Evolutionary conservation across 2,888 invertebrate species (phyloP).

Genomic region (Bombylius discolor): DNA sequence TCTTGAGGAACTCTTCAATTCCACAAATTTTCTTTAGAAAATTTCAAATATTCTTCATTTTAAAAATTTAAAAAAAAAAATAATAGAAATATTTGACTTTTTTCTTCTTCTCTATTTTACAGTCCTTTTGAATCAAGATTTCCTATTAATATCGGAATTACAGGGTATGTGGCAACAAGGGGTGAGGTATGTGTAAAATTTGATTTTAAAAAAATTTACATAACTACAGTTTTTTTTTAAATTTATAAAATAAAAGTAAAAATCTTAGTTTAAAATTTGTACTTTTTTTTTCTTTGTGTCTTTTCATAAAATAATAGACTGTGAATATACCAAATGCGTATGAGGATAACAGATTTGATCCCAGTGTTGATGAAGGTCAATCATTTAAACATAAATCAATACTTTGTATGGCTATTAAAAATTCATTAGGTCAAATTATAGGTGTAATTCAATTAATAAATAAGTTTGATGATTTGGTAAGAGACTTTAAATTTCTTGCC

Average conservation of each 20-base stretch:
- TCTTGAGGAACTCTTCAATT: no score
- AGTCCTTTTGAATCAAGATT: slow-evolving; percentile 85
- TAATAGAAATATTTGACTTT: no score
- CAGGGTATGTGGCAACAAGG: slow-evolving; percentile 87
- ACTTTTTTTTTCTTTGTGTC: no score
- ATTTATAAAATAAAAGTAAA: neutral
- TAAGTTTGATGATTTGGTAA: slow-evolving; percentile 71
- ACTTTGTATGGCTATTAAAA: slow-evolving; percentile 92
- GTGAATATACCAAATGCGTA: slow-evolving; percentile 86
- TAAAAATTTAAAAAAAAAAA: no score
- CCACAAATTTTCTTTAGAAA: no score
- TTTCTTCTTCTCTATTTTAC: slow-evolving; percentile 13
- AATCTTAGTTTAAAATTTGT: no score
- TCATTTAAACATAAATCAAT: slow-evolving; percentile 80
- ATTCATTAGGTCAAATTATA: slow-evolving; percentile 80
- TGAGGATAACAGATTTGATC: slow-evolving; percentile 77
- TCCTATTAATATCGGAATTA: slow-evolving; percentile 90
- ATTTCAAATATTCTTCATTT: no score
- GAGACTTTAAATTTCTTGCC: slow-evolving; percentile 9
- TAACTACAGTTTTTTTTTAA: neutral
- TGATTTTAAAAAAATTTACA: no score
- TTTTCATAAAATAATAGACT: slow-evolving; percentile 44
- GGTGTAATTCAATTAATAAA: slow-evolving; percentile 88
- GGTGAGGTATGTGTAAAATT: slow-evolving; percentile 60
- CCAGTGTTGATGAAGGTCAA: slow-evolving; percentile 67